phyloP scores from a whole-genome alignment of 1,140 invertebrate genomes.

The Leptinotarsa texana region DNA sequence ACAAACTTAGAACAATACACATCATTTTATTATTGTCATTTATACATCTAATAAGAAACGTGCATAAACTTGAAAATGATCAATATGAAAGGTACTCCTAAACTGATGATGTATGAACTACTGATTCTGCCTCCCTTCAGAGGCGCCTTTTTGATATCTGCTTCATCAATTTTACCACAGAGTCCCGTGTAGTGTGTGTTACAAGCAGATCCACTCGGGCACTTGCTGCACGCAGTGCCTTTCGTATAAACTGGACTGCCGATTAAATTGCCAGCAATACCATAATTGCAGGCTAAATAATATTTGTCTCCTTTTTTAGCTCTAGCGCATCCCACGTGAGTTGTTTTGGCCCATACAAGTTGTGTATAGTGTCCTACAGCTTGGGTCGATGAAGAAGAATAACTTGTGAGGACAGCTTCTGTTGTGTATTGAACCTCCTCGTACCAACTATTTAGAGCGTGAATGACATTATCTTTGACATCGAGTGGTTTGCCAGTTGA shows the following conservation, averaged over 20 bases:
- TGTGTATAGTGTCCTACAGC: slow-evolving; percentile 30
- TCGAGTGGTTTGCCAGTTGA: background rate
- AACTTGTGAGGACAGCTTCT: background rate
- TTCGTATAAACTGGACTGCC: slow-evolving; percentile 23
- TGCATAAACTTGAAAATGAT: background rate
- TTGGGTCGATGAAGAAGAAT: background rate
- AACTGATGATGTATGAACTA: background rate
- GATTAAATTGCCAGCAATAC: slow-evolving; percentile 29
- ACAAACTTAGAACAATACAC: too few relatives aligned
- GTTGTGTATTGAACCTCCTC: slow-evolving; percentile 19
- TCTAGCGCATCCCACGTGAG: slow-evolving; percentile 30
- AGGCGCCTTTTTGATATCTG: background rate
- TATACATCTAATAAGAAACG: too few relatives aligned
- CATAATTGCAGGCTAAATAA: slow-evolving; percentile 34
- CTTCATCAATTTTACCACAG: slow-evolving; percentile 25
- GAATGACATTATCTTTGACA: background rate
- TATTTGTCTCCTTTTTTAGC: background rate
- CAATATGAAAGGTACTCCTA: slow-evolving; percentile 4
- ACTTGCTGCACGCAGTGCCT: slow-evolving; percentile 13
- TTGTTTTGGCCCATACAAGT: slow-evolving; percentile 33
- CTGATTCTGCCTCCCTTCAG: slow-evolving; percentile 1
- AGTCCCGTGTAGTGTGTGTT: slow-evolving; percentile 12
- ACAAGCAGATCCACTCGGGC: background rate
- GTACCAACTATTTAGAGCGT: slow-evolving; percentile 18
- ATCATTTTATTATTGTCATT: too few relatives aligned